Conservation (phyloP, 2,888 invertebrate genomes). For the Deroplatys truncata region DNA sequence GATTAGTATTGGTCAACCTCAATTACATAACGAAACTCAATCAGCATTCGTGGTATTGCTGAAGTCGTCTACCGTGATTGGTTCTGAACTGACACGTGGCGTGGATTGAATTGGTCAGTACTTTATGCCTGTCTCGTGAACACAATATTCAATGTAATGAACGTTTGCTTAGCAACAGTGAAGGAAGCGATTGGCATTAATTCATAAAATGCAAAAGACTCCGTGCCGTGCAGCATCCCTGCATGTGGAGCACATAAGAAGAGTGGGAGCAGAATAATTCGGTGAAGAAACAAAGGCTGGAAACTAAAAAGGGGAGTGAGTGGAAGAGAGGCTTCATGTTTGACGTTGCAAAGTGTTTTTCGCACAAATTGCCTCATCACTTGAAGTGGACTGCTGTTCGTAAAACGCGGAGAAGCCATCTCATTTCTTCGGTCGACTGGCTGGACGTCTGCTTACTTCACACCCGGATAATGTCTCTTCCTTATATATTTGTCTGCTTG, state of each 20-base stretch:
- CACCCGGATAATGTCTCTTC: neutral
- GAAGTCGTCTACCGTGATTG: no score
- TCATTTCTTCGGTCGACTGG: neutral
- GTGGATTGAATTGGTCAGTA: no score
- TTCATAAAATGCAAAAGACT: neutral
- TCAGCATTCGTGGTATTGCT: no score
- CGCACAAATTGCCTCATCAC: conserved; percentile 23
- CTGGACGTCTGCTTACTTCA: neutral
- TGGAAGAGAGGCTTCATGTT: conserved; percentile 1
- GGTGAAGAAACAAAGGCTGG: neutral
- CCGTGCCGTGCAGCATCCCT: no score
- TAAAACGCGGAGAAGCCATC: neutral
- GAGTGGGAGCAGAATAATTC: neutral
- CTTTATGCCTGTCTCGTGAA: no score
- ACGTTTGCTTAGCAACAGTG: no score
- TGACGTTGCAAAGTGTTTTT: conserved; percentile 14
- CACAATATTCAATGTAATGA: no score
- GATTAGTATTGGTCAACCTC: no score
- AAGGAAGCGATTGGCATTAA: no score
- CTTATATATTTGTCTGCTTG: no score
- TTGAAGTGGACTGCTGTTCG: conserved; percentile 18
- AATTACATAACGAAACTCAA: no score
- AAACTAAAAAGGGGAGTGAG: neutral
- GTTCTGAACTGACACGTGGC: no score
- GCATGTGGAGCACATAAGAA: neutral